Percentiles rank a stretch among this genome's conserved stretches.
Conservation (phyloP, 2,113 vertebrate genomes). For the Chroicocephalus ridibundus region DNA sequence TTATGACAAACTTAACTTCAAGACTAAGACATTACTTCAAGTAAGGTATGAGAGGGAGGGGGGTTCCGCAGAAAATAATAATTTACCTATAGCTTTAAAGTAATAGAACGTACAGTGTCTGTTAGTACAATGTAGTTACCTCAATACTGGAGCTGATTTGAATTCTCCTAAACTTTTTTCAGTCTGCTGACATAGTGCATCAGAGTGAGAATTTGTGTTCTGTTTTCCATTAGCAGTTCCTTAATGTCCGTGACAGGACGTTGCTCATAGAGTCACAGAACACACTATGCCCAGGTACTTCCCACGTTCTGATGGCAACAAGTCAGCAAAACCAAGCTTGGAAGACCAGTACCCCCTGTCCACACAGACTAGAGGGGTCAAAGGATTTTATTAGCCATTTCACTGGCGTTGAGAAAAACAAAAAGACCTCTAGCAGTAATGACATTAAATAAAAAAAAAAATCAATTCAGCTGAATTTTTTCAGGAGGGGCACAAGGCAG, state of each 20-base stretch:
- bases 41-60: background rate
- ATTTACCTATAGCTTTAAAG: background rate
- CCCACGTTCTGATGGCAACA: accelerated
- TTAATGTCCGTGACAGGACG: background rate
- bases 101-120: background rate
- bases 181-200: background rate
- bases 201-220: background rate
- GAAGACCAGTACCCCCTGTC: background rate
- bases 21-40: background rate
- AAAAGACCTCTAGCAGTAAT: background rate
- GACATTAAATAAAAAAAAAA: background rate
- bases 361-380: background rate
- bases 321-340: background rate
- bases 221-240: background rate
- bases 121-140: background rate
- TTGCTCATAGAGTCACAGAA: background rate
- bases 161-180: background rate
- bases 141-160: background rate
- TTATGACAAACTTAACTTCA: background rate
- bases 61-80: background rate
- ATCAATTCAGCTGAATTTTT: background rate
- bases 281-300: background rate
- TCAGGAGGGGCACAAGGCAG: background rate
- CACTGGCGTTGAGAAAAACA: background rate
- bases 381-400: background rate